Evolutionary conservation across 2,113 vertebrate genomes (phyloP).

Genomic region (Bolborhynchus lineola): DNA sequence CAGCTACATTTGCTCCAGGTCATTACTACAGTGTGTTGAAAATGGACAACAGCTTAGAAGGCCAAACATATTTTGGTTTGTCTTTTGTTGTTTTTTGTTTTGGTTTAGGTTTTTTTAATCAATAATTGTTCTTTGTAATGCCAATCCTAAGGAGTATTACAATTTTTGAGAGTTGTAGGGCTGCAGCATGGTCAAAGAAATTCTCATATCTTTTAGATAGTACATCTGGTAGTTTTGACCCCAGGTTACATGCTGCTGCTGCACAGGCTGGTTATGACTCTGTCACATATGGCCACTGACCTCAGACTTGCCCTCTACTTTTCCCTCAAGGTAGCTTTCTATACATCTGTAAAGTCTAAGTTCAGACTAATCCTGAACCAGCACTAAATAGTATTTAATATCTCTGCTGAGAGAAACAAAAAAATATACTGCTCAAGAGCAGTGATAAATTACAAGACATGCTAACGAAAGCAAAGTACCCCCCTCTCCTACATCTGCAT

Average conservation of each 20-base stretch:
- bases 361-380: not conserved
- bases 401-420: not conserved
- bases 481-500: not conserved
- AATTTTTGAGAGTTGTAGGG: not conserved
- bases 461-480: not conserved
- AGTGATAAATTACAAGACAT: not conserved
- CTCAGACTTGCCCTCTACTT: not conserved
- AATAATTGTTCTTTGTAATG: rapidly evolving
- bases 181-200: not conserved
- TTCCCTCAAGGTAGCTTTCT: not conserved
- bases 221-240: not conserved
- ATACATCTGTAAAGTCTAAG: not conserved
- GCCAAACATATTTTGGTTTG: not conserved
- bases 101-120: not conserved
- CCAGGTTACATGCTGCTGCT: not conserved
- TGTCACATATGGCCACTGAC: not conserved
- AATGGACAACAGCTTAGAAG: not conserved
- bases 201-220: not conserved
- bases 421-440: not conserved
- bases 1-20: not conserved
- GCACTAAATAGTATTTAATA: not conserved
- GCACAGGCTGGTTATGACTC: not conserved
- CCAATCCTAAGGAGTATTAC: not conserved
- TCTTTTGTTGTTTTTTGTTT: not conserved
- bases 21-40: not conserved